These are phyloP conservation scores for Origma solitaria DNA, from an alignment of 2,113 vertebrate genomes.

Conservation along the genomic window DNA sequence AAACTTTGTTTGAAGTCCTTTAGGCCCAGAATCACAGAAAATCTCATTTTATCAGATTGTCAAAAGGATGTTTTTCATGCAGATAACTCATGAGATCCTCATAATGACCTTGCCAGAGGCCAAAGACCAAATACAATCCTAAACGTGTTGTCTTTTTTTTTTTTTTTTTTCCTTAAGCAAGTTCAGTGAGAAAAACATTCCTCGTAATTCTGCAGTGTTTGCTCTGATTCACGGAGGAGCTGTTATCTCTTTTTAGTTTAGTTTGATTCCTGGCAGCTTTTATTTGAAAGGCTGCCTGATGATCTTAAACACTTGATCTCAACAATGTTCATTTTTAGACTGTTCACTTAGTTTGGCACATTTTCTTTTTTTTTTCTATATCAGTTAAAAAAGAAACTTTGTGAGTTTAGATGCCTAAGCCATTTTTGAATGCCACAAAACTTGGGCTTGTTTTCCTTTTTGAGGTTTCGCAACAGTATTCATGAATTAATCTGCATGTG, in stretches of 20 bases:
- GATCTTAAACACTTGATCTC: constrained; percentile 45
- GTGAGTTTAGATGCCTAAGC: not conserved
- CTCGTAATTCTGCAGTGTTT: constrained; percentile 23
- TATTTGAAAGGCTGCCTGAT: constrained; percentile 29
- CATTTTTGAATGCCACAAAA: not conserved
- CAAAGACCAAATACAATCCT: not conserved
- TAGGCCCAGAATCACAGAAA: not conserved
- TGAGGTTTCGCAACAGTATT: not conserved
- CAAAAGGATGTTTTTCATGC: not conserved
- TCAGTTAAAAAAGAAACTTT: not conserved
- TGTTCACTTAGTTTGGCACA: constrained; percentile 13
- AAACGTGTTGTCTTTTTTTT: not conserved
- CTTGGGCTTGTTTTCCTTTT: not conserved
- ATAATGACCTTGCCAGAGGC: not conserved
- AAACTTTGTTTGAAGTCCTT: not conserved
- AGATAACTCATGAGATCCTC: not conserved
- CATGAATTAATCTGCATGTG: not conserved
- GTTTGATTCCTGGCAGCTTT: constrained; percentile 40
- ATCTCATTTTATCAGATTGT: not conserved
- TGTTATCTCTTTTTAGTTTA: constrained; percentile 41
- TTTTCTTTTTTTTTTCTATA: not conserved
- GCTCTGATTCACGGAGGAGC: constrained; percentile 34
- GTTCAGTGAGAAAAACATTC: not conserved
- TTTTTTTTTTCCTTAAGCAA: not conserved
- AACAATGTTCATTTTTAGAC: constrained; percentile 14